Percentiles rank a stretch among this genome's conserved stretches.
Evolutionary conservation across 2,797 vertebrate genomes (phyloP).

Genomic region (Erpetoichthys calabaricus): DNA sequence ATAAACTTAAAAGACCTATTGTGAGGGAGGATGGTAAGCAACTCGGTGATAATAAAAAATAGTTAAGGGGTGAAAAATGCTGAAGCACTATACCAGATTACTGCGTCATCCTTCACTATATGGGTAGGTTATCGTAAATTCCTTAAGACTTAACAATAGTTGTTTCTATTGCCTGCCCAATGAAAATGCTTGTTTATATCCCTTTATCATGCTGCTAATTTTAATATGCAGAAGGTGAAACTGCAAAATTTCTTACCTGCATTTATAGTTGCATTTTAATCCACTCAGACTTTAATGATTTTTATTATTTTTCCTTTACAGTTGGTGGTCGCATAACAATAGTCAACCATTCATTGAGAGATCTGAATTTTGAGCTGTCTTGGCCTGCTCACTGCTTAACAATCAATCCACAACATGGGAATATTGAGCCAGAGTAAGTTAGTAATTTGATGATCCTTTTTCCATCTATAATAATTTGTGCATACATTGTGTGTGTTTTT

Average conservation of each 20-base stretch:
- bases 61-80: constrained; percentile 33
- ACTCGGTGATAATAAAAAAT: too few species aligned
- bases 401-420: constrained; percentile 81
- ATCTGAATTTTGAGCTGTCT: constrained; percentile 77
- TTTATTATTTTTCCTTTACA: constrained; percentile 16
- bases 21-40: too few species aligned
- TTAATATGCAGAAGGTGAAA: too few species aligned
- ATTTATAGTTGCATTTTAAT: too few species aligned
- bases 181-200: too few species aligned
- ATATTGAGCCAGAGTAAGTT: constrained; percentile 71
- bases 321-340: constrained; percentile 68
- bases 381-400: constrained; percentile 94
- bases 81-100: constrained; percentile 54
- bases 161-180: too few species aligned
- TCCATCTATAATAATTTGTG: background rate
- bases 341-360: constrained; percentile 52
- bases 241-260: too few species aligned
- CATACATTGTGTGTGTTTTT: background rate
- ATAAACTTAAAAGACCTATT: too few species aligned
- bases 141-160: too few species aligned
- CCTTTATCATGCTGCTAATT: too few species aligned
- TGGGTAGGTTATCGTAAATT: too few species aligned
- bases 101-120: constrained; percentile 23
- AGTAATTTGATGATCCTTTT: background rate
- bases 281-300: too few species aligned